A percentile compares a stretch with the other conserved stretches of the same genome.
Conservation (phyloP, 1,140 invertebrate species). For the Ganaspis sp. region DNA sequence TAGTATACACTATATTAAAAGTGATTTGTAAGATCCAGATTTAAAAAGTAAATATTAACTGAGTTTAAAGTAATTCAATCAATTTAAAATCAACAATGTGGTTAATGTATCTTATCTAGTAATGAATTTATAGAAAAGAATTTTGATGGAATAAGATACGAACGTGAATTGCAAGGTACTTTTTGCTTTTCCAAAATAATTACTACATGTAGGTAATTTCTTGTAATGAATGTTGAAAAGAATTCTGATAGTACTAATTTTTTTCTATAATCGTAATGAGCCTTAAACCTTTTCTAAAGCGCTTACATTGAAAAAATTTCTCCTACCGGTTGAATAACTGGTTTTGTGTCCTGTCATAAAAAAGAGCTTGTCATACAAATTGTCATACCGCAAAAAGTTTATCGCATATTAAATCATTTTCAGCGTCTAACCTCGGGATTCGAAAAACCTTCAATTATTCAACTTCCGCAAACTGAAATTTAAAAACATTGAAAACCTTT, state of each 20-base stretch:
- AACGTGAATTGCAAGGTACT: too few relatives aligned
- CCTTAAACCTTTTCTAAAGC: background rate
- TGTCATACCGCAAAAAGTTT: constrained; percentile 42
- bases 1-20: too few relatives aligned
- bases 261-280: constrained; percentile 2
- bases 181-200: background rate
- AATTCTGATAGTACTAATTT: background rate
- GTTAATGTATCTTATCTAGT: too few relatives aligned
- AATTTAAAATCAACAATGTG: too few relatives aligned
- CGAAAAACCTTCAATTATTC: constrained; percentile 53
- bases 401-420: constrained; percentile 54
- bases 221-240: background rate
- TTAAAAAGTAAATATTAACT: too few relatives aligned
- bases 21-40: too few relatives aligned
- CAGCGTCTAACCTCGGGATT: constrained; percentile 32
- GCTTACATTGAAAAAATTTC: constrained; percentile 10
- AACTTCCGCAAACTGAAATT: constrained; percentile 58
- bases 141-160: too few relatives aligned
- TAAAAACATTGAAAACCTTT: constrained; percentile 49
- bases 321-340: constrained; percentile 36
- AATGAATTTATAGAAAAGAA: too few relatives aligned
- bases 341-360: constrained; percentile 30
- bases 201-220: background rate
- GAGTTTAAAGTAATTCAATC: too few relatives aligned
- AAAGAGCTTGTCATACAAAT: constrained; percentile 49